Base-by-base conservation (phyloP, 2,113 vertebrate genomes). In the Phyllopteryx taeniolatus region DNA sequence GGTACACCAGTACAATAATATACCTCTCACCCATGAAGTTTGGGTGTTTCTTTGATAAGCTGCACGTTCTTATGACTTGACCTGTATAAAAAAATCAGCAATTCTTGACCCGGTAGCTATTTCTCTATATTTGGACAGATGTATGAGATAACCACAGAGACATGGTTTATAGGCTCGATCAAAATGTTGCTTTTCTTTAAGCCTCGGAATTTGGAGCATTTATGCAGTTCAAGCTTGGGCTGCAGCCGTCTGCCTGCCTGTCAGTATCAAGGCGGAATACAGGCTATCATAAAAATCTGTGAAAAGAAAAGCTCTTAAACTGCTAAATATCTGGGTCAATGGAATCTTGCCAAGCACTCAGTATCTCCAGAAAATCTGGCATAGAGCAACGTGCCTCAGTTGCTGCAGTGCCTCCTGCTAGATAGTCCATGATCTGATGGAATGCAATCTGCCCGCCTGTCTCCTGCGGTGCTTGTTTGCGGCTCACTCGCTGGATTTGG, bases 321-420 rank as follows among this genome's bases (percentile, higher is more conserved):
- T 67, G 84, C 66, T 86, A 84, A 79, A 85, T 88, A 90, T 86
- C 84, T 91, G 79, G 91, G 88, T 90, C 85, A 90, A 76, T 90
- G 72, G 76, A 85, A 78, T 54, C 78, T 67, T 69, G 69, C 70
- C 68, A 73, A 71, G 60, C 60, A 86, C 72, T 83, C 73, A 74
- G 76, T 75, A 78, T 82, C 77, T 70, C 54, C 76, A 68, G 83
- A 82, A 85, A 88, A 87, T 67, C 83, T 85, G 75, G 85, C 73
- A 64, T 79, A 77, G 79, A 76, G 76, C 71, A 71, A 67, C 20
- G 63, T 20, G 67, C 75, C 72, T 87, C 79, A 73, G 76, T 84
- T 70, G 76, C 73, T 75, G 65, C 73, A 75, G 73, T 70, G 68
- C 79, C 77, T 86, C 83, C 76, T 74, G 76, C 87, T 81, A 86